Conservation (phyloP, 2,113 vertebrate genomes). For the Daubentonia madagascariensis region DNA sequence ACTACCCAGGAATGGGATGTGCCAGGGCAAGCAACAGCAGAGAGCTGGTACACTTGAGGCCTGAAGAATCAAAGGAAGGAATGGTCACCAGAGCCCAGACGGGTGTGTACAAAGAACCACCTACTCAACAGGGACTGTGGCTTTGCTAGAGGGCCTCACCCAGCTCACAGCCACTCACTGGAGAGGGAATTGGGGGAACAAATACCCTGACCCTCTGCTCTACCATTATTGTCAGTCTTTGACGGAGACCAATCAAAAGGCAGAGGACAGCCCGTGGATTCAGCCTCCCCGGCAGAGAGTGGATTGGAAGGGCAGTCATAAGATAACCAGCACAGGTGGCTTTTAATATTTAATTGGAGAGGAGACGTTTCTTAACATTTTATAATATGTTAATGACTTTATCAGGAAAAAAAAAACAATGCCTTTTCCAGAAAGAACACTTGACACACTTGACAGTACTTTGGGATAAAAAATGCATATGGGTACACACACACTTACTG, state of each 20-base stretch:
- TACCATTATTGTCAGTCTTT: not conserved
- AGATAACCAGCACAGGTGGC: not conserved
- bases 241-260: not conserved
- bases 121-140: not conserved
- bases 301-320: not conserved
- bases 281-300: not conserved
- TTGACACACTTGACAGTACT: not conserved
- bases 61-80: not conserved
- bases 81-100: not conserved
- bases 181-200: not conserved
- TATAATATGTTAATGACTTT: not conserved
- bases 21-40: not conserved
- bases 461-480: not conserved
- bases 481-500: not conserved
- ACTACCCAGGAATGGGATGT: not conserved
- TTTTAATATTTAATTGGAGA: not conserved
- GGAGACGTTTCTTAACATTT: not conserved
- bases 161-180: not conserved
- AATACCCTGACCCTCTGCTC: not conserved
- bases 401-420: not conserved
- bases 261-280: not conserved
- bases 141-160: not conserved
- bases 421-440: slow-evolving; percentile 2
- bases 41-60: not conserved
- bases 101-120: not conserved